Conservation (phyloP, 1,140 invertebrate species). For the Homalodisca vitripennis region DNA sequence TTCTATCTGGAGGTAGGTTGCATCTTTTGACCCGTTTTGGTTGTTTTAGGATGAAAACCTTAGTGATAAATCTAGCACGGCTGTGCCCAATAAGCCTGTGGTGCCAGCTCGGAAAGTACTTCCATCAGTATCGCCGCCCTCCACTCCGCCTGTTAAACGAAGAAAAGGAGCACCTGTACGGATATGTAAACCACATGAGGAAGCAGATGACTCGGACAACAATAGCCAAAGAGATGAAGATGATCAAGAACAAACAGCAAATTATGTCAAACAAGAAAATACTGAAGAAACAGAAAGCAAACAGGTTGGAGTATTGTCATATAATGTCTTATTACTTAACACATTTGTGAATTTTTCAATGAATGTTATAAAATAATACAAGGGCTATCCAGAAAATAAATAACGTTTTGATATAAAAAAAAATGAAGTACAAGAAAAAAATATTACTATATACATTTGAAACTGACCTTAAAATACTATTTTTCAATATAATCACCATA, state of each 20-base stretch:
- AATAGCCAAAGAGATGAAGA: constrained; percentile 27
- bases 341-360: too few species aligned
- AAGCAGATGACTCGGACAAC: constrained; percentile 34
- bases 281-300: constrained; percentile 31
- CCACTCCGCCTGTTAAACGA: constrained; percentile 34
- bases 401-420: too few species aligned
- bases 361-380: too few species aligned
- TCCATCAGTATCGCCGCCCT: constrained; percentile 19
- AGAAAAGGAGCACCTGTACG: constrained; percentile 39
- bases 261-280: constrained; percentile 35
- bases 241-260: constrained; percentile 29
- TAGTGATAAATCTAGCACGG: background rate
- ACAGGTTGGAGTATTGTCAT: too few species aligned
- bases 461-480: too few species aligned
- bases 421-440: too few species aligned
- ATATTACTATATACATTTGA: too few species aligned
- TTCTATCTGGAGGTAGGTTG: too few species aligned
- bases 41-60: background rate
- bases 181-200: constrained; percentile 37
- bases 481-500: too few species aligned
- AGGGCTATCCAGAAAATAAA: too few species aligned
- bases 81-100: constrained; percentile 19
- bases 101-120: constrained; percentile 21
- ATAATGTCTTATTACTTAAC: too few species aligned
- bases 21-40: too few species aligned